These are phyloP conservation scores for Agelaius tricolor DNA, from an alignment of 2,113 vertebrate genomes.

Conservation along the genomic window DNA sequence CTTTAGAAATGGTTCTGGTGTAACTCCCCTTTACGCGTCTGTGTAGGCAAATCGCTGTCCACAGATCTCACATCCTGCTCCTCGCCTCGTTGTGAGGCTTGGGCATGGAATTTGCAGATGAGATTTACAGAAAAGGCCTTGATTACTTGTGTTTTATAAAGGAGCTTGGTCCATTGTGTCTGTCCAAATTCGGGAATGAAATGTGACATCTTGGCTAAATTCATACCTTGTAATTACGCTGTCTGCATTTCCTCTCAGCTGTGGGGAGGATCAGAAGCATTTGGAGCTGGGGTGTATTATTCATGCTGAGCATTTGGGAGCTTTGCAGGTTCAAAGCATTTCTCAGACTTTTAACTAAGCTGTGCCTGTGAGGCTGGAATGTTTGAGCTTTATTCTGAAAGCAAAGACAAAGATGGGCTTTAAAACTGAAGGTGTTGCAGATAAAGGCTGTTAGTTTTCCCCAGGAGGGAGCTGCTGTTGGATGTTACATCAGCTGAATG, in stretches of 20 bases:
- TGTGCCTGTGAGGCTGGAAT: constrained; percentile 5
- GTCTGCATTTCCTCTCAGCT: constrained; percentile 56
- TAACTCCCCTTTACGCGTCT: background rate
- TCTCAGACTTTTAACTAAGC: constrained; percentile 45
- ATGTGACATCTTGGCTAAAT: constrained; percentile 33
- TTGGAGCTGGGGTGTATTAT: background rate
- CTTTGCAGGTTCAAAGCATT: constrained; percentile 45
- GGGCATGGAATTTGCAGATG: constrained; percentile 22
- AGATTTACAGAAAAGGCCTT: constrained; percentile 41
- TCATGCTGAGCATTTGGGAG: constrained; percentile 21
- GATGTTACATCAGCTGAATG: background rate
- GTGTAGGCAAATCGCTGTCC: background rate
- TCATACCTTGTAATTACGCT: constrained; percentile 49
- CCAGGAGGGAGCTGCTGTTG: background rate
- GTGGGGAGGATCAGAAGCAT: constrained; percentile 36
- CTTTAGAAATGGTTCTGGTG: constrained; percentile 32
- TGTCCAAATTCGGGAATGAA: background rate
- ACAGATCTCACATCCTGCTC: background rate
- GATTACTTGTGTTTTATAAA: constrained; percentile 25
- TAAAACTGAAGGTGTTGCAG: background rate
- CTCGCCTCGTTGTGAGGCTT: background rate
- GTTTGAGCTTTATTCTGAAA: background rate
- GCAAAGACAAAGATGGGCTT: background rate
- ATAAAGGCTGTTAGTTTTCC: background rate
- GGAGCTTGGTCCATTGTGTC: constrained; percentile 27